Percentiles rank a stretch among this genome's conserved stretches.
phyloP scores from a whole-genome alignment of 2,888 invertebrate genomes.

The Calliphora vomitoria region DNA sequence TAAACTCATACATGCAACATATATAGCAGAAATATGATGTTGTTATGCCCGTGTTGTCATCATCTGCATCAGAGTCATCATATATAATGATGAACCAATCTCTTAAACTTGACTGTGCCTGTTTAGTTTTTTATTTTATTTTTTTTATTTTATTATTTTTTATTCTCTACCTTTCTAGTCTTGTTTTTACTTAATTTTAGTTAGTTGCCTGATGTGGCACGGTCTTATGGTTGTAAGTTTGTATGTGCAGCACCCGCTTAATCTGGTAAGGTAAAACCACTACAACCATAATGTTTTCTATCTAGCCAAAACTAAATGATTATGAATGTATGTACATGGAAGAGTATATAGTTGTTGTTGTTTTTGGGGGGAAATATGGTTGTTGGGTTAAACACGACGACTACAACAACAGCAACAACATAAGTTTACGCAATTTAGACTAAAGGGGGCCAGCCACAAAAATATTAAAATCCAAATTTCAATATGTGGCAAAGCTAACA shows the following conservation, averaged over 20 bases:
- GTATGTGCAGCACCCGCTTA: conserved; percentile 62
- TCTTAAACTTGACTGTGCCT: conserved; percentile 31
- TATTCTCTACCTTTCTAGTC: conserved; percentile 19
- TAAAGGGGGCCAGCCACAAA: too few species aligned
- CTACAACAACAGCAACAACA: conserved; percentile 17
- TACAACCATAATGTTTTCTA: conserved; percentile 17
- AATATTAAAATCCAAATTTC: too few species aligned
- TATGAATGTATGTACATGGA: conserved; percentile 9
- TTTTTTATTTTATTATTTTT: not conserved
- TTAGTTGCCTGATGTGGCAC: conserved; percentile 15
- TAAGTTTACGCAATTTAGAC: conserved; percentile 46
- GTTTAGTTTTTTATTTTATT: not conserved
- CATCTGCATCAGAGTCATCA: conserved; percentile 65
- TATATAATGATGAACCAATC: conserved; percentile 67
- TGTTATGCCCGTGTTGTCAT: conserved; percentile 53
- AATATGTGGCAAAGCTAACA: too few species aligned
- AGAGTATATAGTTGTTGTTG: not conserved
- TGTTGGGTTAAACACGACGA: conserved; percentile 1
- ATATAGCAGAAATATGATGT: conserved; percentile 27
- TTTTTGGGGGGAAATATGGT: not conserved
- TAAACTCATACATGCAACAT: conserved; percentile 13
- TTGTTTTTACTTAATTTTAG: conserved; percentile 37
- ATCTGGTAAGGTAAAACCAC: conserved; percentile 34
- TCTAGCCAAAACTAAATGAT: conserved; percentile 34
- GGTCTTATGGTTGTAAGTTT: conserved; percentile 9